Evolutionary conservation across 2,113 vertebrate species (phyloP).

Genomic region (Leptodactylus fuscus): DNA sequence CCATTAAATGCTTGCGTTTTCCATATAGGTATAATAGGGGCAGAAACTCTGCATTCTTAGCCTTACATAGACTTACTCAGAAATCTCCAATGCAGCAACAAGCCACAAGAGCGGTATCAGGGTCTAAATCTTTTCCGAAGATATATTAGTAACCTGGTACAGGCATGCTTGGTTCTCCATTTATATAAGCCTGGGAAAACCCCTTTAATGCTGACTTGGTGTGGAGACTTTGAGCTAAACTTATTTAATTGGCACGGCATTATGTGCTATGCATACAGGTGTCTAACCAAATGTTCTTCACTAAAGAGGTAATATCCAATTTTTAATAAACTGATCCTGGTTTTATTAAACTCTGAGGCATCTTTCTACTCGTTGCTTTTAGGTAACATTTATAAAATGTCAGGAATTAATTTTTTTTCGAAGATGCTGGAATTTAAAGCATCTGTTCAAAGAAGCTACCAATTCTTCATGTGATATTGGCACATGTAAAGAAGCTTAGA

Average conservation of each 20-base stretch:
- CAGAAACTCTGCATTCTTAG: no score
- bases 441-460: conserved; percentile 27
- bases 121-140: background rate
- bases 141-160: background rate
- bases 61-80: no score
- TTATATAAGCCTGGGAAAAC: background rate
- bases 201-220: background rate
- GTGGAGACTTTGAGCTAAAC: background rate
- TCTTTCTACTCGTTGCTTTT: conserved; percentile 17
- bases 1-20: no score
- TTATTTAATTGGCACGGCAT: conserved; percentile 25
- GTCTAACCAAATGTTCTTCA: conserved; percentile 26
- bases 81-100: no score
- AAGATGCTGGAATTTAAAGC: conserved; percentile 37
- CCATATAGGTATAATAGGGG: no score
- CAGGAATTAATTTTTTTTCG: conserved; percentile 42
- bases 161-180: background rate
- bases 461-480: conserved; percentile 12
- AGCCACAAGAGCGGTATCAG: background rate
- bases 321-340: conserved; percentile 50
- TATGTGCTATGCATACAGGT: conserved; percentile 19
- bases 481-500: conserved; percentile 1
- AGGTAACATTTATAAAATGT: conserved; percentile 51
- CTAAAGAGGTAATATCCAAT: conserved; percentile 35
- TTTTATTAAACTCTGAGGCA: conserved; percentile 46